Evolutionary conservation across 2,888 invertebrate species (phyloP), one percentile per base, ranked within the genome.

Genomic region (Chalcosyrphus nemorum): DNA sequence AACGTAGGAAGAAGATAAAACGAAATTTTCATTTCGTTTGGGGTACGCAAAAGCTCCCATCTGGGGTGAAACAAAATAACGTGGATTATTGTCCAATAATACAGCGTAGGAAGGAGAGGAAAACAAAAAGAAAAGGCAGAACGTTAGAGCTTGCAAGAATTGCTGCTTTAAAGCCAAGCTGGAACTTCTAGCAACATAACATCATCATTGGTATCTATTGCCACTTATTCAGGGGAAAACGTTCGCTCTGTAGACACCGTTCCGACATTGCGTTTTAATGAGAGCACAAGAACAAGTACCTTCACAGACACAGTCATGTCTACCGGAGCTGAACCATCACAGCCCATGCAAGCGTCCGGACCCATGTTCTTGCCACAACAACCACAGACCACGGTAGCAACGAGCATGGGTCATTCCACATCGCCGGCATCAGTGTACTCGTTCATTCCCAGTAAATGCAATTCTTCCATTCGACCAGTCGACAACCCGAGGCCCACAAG

Each of bases 391-490:
- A 35, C 35, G 50, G n/a, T 13, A 50, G 11, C 47, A 19, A 13
- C 24, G 21, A 35, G 50, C 24, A 21, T 50, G 7, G 50, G 21
- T 13, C 63, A 17, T 5, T 35, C 63, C 21, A 32, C 63, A 50
- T 32, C 11, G 11, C 9, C 59, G 5, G 15, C 9, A 29, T 52
- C 15, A 52, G 15, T 5, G 24, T 24, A 50, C 50, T 50, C 41
- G 15, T 43, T 27, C 27, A 15, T 52, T 6, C n/a, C 41, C 38
- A 38, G 38, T 65, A 65, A 50, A 52, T 13, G 21, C 35, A n/a
- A 38, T 52, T 2, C 27, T 24, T 35, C 47, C 52, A 27, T 52
- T 41, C 52, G 52, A 66, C 5, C 66, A 66, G 66, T 4, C 27
- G 17, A 19, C 43, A 17, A 9, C 17, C 17, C 17, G 17, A 17